A percentile compares a stretch with the other conserved stretches of the same genome.
Conservation (phyloP, 2,113 vertebrate species). For the Ifrita kowaldi region DNA sequence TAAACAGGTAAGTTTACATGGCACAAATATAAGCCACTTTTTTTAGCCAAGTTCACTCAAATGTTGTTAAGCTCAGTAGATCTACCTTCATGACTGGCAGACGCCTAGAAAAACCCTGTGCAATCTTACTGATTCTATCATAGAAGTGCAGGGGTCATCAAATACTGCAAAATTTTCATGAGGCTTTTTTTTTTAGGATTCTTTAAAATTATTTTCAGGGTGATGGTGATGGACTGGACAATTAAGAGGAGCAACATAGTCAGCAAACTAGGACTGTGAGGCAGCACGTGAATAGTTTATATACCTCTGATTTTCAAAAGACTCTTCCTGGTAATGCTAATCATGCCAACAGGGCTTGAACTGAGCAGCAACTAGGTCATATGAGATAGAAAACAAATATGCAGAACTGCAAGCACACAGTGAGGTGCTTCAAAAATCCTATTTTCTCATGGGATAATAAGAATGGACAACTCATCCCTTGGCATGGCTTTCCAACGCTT, state of each 20-base stretch:
- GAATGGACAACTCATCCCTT: not conserved
- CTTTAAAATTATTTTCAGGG: not conserved
- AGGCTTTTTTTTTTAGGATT: not conserved
- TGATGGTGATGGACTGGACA: not conserved
- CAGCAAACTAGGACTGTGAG: not conserved
- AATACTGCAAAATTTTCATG: not conserved
- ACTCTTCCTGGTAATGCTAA: not conserved
- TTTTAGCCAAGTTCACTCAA: not conserved
- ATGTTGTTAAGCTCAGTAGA: not conserved
- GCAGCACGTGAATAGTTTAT: not conserved
- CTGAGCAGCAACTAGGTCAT: not conserved
- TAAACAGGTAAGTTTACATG: not conserved
- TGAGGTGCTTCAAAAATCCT: not conserved
- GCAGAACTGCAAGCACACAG: not conserved
- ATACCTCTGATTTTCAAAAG: not conserved
- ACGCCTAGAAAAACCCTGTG: not conserved
- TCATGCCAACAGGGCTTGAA: not conserved
- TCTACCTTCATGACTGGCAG: not conserved
- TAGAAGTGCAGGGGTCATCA: not conserved
- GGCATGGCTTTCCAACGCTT: not conserved
- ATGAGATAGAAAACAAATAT: not conserved
- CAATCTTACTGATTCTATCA: not conserved
- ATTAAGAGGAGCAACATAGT: not conserved
- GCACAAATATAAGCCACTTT: not conserved
- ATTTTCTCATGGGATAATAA: not conserved